Evolutionary conservation across 2,113 vertebrate species (phyloP), one percentile per base, ranked within the genome.

Genomic region (Regulus satrapa): DNA sequence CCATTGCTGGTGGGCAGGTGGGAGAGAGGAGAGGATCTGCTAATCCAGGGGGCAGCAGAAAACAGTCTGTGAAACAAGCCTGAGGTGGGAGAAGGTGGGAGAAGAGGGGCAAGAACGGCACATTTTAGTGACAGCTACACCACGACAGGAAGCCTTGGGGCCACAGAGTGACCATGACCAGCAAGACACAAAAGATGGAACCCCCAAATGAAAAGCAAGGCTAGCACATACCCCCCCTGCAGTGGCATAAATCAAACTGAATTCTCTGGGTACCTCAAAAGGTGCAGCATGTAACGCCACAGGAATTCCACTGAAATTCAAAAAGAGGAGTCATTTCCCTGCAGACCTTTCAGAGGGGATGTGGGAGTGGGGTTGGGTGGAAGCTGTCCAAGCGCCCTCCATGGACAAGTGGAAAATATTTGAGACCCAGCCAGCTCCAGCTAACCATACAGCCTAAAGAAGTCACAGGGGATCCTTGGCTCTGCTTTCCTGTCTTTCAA

Each of bases 271-370:
- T 88, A 88, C 61, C 43, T 19, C 85, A 83, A 90, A 91, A 78
- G 96, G 96, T 75, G 67, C 78, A 87, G 87, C 51, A 3, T 69
- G 80, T 82, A 87, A 97, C 87, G 90, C 86, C 83, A 94, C 61
- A 96, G 75, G 78, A 92, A 96, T 97, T 95, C 89, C 80, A n/a
- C 38, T 77, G 58, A 61, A 84, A 76, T 74, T 94, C 92, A 97
- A 97, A 97, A 98, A 95, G 94, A 98, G 91, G 95, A 95, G 77
- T 48, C 43, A 94, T 96, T 93, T 94, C 96, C 94, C 79, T 31
- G 49, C 41, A 91, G 95, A 88, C 73, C 1, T 75, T 90, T 84
- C 56, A 36, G 73, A 92, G 74, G 79, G 76, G 83, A 96, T 89
- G 94, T 95, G 94, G 89, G 95, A 95, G 87, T 91, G 81, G 62